Conservation (phyloP, 2,888 invertebrate genomes). For the Leistus spinibarbis region DNA sequence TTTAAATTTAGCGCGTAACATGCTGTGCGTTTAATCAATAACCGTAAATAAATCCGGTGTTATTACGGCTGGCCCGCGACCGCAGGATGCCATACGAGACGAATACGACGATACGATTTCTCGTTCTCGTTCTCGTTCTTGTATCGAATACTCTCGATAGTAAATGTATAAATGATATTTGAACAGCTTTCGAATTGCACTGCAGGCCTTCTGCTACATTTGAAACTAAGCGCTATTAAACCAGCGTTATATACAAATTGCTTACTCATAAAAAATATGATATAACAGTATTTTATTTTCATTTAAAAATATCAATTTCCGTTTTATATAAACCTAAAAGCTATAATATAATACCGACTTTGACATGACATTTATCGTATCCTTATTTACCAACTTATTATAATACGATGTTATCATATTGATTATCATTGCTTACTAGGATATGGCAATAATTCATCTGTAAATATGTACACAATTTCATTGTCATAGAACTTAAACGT, state of each 20-base stretch:
- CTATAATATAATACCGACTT: too few species aligned
- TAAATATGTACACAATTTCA: too few species aligned
- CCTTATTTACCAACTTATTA: too few species aligned
- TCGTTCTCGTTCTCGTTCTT: not conserved
- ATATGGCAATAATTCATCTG: too few species aligned
- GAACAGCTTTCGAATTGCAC: not conserved
- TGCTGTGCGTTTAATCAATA: slow-evolving; percentile 28
- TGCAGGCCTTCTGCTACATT: not conserved
- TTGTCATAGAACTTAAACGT: too few species aligned
- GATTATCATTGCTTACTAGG: too few species aligned
- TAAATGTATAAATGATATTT: not conserved
- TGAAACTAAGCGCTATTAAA: not conserved
- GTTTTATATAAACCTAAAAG: too few species aligned
- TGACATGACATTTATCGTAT: too few species aligned
- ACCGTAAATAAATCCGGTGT: slow-evolving; percentile 28
- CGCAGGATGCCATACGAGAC: not conserved
- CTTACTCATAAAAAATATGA: not conserved
- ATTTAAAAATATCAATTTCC: too few species aligned
- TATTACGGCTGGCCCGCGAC: not conserved
- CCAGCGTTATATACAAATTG: not conserved
- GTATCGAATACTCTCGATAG: not conserved
- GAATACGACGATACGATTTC: too few species aligned
- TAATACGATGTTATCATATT: too few species aligned
- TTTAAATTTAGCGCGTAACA: slow-evolving; percentile 29
- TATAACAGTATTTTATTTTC: too few species aligned